Evolutionary conservation across 2,113 vertebrate species (phyloP).

Genomic region (Butorides virescens): DNA sequence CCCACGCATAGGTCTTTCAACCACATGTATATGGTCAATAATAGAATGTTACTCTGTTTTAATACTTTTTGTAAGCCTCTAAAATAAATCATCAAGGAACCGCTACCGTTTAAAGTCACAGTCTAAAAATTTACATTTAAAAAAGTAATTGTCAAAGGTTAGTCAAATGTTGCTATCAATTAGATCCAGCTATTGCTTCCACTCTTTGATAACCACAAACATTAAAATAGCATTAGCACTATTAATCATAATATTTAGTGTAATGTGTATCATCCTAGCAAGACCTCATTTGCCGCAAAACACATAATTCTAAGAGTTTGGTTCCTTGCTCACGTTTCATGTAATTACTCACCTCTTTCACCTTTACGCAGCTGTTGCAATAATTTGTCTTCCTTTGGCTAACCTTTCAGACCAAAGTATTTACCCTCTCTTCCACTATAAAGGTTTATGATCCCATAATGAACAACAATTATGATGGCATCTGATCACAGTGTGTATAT

Average conservation of each 20-base stretch:
- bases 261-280: neutral
- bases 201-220: slow-evolving; percentile 2
- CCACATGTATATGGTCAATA: neutral
- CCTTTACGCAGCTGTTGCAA: neutral
- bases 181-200: slow-evolving; percentile 23
- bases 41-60: neutral
- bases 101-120: neutral
- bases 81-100: neutral
- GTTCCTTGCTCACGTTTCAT: neutral
- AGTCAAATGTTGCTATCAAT: slow-evolving; percentile 26
- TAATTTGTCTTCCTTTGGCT: slow-evolving; percentile 29
- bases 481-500: slow-evolving; percentile 13
- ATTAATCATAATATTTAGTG: slow-evolving; percentile 48
- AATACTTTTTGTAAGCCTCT: neutral
- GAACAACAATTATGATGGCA: slow-evolving; percentile 31
- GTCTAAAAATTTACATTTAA: neutral
- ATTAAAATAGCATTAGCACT: slow-evolving; percentile 43
- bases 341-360: slow-evolving; percentile 8
- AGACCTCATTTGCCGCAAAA: neutral
- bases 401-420: slow-evolving; percentile 41
- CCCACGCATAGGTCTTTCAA: neutral
- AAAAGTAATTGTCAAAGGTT: slow-evolving; percentile 43
- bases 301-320: neutral
- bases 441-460: slow-evolving; percentile 52
- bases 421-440: slow-evolving; percentile 12